Evolutionary conservation across 2,888 invertebrate species (phyloP).

Genomic region (Tortricodes alternella): DNA sequence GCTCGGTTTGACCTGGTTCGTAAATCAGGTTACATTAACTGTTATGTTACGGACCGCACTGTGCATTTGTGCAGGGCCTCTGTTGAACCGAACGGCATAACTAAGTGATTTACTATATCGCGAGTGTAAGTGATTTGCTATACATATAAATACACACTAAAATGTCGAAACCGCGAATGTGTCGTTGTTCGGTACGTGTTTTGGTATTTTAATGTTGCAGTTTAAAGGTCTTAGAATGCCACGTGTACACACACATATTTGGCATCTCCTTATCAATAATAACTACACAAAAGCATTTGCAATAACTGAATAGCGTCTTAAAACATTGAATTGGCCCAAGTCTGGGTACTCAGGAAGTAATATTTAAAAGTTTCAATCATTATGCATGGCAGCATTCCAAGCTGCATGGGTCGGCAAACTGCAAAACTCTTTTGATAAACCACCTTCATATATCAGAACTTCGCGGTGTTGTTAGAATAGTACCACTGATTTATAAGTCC

Average conservation of each 20-base stretch:
- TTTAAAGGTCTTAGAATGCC: not conserved
- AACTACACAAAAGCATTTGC: not conserved
- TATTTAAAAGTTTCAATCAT: slow-evolving; percentile 55
- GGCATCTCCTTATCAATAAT: not conserved
- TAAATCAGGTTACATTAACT: slow-evolving; percentile 1
- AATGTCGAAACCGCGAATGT: too few relatives aligned
- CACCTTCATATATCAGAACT: slow-evolving; percentile 30
- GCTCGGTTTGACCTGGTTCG: not conserved
- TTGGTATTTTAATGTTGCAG: not conserved
- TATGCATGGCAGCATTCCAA: slow-evolving; percentile 63
- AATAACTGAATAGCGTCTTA: not conserved
- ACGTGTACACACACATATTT: not conserved
- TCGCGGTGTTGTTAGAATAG: not conserved
- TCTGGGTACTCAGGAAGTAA: slow-evolving; percentile 53
- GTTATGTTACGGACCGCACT: not conserved
- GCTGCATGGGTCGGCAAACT: slow-evolving; percentile 32
- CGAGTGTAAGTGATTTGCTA: too few relatives aligned
- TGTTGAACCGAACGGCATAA: too few relatives aligned
- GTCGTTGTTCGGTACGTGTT: too few relatives aligned
- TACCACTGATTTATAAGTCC: too few relatives aligned
- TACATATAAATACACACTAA: too few relatives aligned
- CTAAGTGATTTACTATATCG: too few relatives aligned
- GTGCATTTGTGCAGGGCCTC: not conserved
- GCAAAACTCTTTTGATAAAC: slow-evolving; percentile 28
- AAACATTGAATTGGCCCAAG: slow-evolving; percentile 33